Evolutionary conservation across 2,797 vertebrate genomes (phyloP), one percentile per base, ranked within the genome.

Genomic region (Pseudochirops cupreus): DNA sequence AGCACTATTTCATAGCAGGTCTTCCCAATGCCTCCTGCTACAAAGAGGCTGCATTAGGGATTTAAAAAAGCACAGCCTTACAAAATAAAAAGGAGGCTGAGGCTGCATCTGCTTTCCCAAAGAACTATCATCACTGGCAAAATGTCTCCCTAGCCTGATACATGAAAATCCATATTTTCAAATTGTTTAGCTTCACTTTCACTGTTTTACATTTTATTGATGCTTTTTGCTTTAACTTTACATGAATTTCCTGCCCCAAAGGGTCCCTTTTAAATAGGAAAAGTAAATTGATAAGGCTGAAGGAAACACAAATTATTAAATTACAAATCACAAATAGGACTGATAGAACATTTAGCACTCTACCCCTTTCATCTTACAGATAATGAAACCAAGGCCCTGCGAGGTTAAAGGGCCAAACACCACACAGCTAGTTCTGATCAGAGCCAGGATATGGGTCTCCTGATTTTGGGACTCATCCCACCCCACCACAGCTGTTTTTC

Each of bases 61-160:
- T 93, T 82, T 95, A 96, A 29, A 74, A 95, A 96, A 95, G 62
- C 39, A 91, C 18, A 82, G 26, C 94, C 97, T 96, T 97, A 82
- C 93, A 95, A 92, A 95, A 95, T 67, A 96, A 96, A 94, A 56
- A 90, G 94, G 87, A 59, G 31, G 46, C 4, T 28, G 24, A 87
- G 10, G 9, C 1, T 87, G 21, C 24, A 87, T 87, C 2, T 87
- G 39, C 74, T 87, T 87, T 87, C 74, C 74, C 10, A 87, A 87
- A 50, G 74, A 50, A 82, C 18, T 10, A 24, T 82, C 18, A 18
- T 74, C n/a, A 82, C 21, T 87, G 24, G 39, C 39, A 87, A 50
- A 87, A 46, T 46, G 24, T 87, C 74, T 87, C n/a, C 24, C 21
- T 87, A 26, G 74, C 4, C 2, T 26, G 3, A 87, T 11, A 87